Evolutionary conservation across 2,113 vertebrate species (phyloP), one percentile per base, ranked within the genome.

Genomic region (Poecilia latipinna): DNA sequence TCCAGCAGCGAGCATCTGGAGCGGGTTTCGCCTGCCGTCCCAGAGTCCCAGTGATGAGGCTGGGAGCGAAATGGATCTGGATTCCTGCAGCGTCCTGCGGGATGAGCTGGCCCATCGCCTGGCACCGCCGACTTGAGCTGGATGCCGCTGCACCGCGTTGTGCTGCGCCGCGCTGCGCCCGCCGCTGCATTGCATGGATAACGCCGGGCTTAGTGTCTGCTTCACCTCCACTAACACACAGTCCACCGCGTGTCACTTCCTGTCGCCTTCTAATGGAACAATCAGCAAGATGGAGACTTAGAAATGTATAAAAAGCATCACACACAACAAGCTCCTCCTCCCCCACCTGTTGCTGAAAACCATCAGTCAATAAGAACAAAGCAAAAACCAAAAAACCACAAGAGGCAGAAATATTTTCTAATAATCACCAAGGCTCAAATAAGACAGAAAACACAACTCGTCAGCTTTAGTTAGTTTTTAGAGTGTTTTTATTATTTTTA

Each of bases 1-100:
- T 75, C 85, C 85, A 90, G 75, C 90, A 85, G 88, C 28, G 85
- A 91, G 85, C 91, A 91, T 93, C 91, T 91, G 91, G 89, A 88
- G 87, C 85, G 57, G 82, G 83, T 90, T 91, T 89, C 78, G 85
- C 80, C 74, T 78, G 83, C 54, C 17, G 72, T 90, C 89, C 85
- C 84, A 65, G 68, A 85, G 85, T 90, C 88, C 86, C 91, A 89
- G 88, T 93, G 90, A 93, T 89, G 90, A 85, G 86, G 86, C 82
- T 74, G 80, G 79, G 79, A 82, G 85, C 72, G 75, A 86, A 89
- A 91, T 86, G 82, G 87, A 91, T 86, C 74, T 77, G 82, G 83
- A 88, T 89, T 91, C 80, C 89, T 79, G 84, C 51, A n/a, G 82
- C 13, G 88, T 89, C 90, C 90, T 82, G 77, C 48, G 84, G 86